A percentile compares a stretch with the other conserved stretches of the same genome.
Conservation (phyloP, 2,888 invertebrate genomes). For the Clanis bilineata region DNA sequence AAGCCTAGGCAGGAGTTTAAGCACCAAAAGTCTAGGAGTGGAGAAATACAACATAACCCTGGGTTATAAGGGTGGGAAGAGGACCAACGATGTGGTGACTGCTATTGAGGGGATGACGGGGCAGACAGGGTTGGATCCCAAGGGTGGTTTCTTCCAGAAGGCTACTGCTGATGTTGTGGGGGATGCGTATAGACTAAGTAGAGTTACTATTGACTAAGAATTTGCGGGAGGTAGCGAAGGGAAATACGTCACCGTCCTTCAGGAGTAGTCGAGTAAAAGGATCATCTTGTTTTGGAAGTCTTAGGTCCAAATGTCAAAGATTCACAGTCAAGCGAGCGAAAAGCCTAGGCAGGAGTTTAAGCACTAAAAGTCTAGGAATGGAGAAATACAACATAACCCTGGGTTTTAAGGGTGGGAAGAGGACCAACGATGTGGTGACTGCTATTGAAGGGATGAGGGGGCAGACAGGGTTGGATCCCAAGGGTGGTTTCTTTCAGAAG, state of each 20-base stretch:
- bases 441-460: constrained; percentile 61
- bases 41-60: constrained; percentile 67
- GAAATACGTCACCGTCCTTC: too few relatives aligned
- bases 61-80: constrained; percentile 54
- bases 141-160: constrained; percentile 61
- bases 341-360: constrained; percentile 64
- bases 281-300: too few relatives aligned
- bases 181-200: constrained; percentile 64
- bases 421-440: constrained; percentile 69
- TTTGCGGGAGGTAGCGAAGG: neutral
- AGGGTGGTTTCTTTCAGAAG: constrained; percentile 61
- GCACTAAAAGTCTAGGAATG: constrained; percentile 51
- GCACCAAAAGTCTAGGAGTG: constrained; percentile 52
- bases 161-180: constrained; percentile 61
- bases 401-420: constrained; percentile 54
- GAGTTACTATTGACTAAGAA: constrained; percentile 62
- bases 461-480: constrained; percentile 62
- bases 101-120: constrained; percentile 61
- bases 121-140: constrained; percentile 62
- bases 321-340: constrained; percentile 69
- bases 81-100: constrained; percentile 69
- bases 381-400: constrained; percentile 67
- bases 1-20: constrained; percentile 64
- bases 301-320: too few relatives aligned
- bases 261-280: too few relatives aligned